A percentile compares a stretch with the other conserved stretches of the same genome.
Conservation (phyloP, 2,797 vertebrate species). For the Typhlichthys eigenmanni region DNA sequence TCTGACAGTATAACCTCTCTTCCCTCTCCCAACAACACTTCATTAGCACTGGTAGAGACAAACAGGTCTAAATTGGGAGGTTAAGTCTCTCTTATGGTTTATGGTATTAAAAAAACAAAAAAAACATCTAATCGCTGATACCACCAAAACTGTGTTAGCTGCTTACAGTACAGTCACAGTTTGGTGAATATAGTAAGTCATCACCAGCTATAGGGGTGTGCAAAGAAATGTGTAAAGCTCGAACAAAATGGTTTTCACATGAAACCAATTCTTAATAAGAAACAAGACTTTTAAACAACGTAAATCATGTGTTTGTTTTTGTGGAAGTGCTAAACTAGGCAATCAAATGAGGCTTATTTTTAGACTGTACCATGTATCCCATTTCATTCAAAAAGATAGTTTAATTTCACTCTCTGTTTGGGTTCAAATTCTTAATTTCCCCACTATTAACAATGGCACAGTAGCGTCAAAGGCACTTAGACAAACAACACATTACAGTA, state of each 20-base stretch:
- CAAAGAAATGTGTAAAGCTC: conserved; percentile 19
- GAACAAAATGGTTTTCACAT: conserved; percentile 5
- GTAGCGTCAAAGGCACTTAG: conserved; percentile 21
- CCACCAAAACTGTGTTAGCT: conserved; percentile 9
- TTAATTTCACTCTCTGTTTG: conserved; percentile 18
- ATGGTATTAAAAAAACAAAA: conserved; percentile 12
- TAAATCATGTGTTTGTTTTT: conserved; percentile 16
- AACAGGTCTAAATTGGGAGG: conserved; percentile 51
- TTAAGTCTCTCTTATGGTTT: conserved; percentile 19
- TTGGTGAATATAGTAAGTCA: conserved; percentile 5
- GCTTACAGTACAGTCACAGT: conserved; percentile 6
- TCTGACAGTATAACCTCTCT: conserved; percentile 29
- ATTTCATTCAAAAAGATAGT: conserved; percentile 7
- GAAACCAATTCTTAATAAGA: conserved; percentile 16
- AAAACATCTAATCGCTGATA: conserved; percentile 21
- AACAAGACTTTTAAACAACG: conserved; percentile 7
- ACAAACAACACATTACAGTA: conserved; percentile 14
- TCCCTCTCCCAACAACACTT: conserved; percentile 61
- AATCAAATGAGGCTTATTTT: conserved; percentile 11
- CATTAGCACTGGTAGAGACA: conserved; percentile 64
- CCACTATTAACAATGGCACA: conserved; percentile 1
- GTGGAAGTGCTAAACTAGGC: conserved; percentile 10
- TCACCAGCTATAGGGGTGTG: not conserved
- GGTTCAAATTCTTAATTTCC: conserved; percentile 16
- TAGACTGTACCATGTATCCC: conserved; percentile 13